Percentiles rank a stretch among this genome's conserved stretches.
These are phyloP conservation scores for Pelvicachromis taeniatus DNA, from an alignment of 2,113 vertebrate genomes.

Conservation along the genomic window DNA sequence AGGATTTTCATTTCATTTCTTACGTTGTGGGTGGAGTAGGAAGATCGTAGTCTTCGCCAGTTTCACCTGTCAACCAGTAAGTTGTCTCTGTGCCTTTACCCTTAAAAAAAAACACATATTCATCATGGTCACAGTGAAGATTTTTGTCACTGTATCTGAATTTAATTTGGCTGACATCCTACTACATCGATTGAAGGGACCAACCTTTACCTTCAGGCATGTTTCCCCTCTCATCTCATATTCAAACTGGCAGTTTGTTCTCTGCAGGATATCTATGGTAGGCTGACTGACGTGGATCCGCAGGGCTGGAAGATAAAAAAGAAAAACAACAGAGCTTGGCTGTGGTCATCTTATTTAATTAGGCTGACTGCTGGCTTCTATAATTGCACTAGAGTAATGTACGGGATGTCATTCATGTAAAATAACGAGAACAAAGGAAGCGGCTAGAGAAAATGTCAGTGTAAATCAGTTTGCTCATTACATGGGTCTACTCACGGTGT, in stretches of 20 bases:
- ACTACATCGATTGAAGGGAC: not conserved
- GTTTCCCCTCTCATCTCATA: slow-evolving; percentile 90
- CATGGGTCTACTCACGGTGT: slow-evolving; percentile 78
- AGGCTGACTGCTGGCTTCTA: not conserved
- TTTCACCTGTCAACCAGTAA: slow-evolving; percentile 90
- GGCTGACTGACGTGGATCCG: slow-evolving; percentile 90
- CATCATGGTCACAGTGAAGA: not conserved
- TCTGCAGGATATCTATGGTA: slow-evolving; percentile 87
- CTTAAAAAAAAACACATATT: slow-evolving; percentile 57
- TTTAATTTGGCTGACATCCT: not conserved
- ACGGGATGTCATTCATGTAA: not conserved
- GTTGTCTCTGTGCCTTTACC: slow-evolving; percentile 90
- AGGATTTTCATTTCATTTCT: slow-evolving; percentile 62
- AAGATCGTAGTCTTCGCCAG: slow-evolving; percentile 81
- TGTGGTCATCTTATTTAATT: not conserved
- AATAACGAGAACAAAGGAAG: not conserved
- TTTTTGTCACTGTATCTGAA: not conserved
- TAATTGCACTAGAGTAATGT: not conserved
- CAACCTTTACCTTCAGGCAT: slow-evolving; percentile 81
- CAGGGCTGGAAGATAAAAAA: slow-evolving; percentile 47
- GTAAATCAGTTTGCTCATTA: not conserved
- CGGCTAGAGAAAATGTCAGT: not conserved
- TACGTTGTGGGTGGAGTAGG: slow-evolving; percentile 89
- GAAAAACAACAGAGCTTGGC: not conserved
- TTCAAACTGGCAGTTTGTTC: slow-evolving; percentile 86